Evolutionary conservation across 2,113 vertebrate species (phyloP).

Genomic region (Pontoporia blainvillei): DNA sequence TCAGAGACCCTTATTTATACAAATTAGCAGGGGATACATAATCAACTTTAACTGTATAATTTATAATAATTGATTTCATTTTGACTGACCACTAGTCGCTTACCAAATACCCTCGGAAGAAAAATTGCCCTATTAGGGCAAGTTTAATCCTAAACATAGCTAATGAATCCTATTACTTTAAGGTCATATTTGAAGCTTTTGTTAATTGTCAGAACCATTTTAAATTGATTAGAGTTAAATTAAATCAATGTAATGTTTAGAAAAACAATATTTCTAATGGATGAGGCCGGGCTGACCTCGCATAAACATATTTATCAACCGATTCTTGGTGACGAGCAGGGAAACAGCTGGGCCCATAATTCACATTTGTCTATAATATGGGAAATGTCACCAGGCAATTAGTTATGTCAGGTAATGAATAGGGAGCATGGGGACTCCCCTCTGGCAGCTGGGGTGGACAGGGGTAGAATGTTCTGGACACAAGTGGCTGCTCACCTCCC

Average conservation of each 20-base stretch:
- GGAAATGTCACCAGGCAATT: slow-evolving; percentile 95
- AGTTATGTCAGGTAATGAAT: slow-evolving; percentile 90
- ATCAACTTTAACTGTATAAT: slow-evolving; percentile 96
- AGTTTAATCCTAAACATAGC: slow-evolving; percentile 99
- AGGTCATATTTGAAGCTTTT: slow-evolving; percentile 99
- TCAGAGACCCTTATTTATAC: slow-evolving; percentile 94
- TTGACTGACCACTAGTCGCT: slow-evolving; percentile 92
- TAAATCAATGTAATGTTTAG: slow-evolving; percentile 99
- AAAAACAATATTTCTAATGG: slow-evolving; percentile 99
- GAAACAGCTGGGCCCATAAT: slow-evolving; percentile 90
- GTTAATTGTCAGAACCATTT: slow-evolving; percentile 98
- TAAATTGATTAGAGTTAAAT: slow-evolving; percentile 99
- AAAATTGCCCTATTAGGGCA: slow-evolving; percentile 99
- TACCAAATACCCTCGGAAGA: slow-evolving; percentile 90
- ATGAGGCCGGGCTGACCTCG: slow-evolving; percentile 89
- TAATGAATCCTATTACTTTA: slow-evolving; percentile 97
- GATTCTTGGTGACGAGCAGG: slow-evolving; percentile 82
- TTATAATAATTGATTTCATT: slow-evolving; percentile 99
- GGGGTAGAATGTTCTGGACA: slow-evolving; percentile 16
- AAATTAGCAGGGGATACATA: slow-evolving; percentile 94
- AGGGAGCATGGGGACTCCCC: slow-evolving; percentile 77
- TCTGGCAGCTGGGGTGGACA: slow-evolving; percentile 75
- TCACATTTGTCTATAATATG: slow-evolving; percentile 94
- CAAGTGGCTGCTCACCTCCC: neutral
- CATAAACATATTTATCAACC: slow-evolving; percentile 94